These are phyloP conservation scores for Rhinogobio ventralis DNA, from an alignment of 2,797 vertebrate genomes.

Conservation along the genomic window DNA sequence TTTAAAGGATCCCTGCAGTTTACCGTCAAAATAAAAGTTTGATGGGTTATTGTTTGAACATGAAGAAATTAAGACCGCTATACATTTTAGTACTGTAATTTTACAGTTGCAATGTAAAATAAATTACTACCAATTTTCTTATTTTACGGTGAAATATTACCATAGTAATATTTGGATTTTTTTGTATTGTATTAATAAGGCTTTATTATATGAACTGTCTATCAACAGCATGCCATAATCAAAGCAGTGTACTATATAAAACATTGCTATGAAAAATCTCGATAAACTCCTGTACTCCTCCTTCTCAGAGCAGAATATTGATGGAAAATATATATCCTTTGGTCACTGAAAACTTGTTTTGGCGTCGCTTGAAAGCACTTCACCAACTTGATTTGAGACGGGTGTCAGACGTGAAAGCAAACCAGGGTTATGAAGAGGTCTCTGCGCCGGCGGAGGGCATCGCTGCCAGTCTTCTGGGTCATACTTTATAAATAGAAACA, in stretches of 20 bases:
- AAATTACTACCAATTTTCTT: neutral
- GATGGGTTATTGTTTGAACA: neutral
- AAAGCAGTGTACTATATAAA: too few species aligned
- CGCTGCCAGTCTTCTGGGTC: slow-evolving; percentile 23
- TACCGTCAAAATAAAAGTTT: neutral
- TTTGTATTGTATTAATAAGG: too few species aligned
- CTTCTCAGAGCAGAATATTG: neutral
- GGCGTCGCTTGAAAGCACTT: neutral
- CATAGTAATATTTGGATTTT: too few species aligned
- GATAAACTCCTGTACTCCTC: neutral
- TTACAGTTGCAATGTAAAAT: neutral
- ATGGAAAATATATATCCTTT: neutral
- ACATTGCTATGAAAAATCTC: neutral
- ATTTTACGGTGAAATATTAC: neutral
- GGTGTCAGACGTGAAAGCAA: slow-evolving; percentile 6
- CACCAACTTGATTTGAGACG: neutral
- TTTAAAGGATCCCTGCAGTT: neutral
- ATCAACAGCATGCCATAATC: too few species aligned
- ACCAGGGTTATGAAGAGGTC: slow-evolving; percentile 20
- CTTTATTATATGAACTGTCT: too few species aligned
- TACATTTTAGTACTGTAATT: neutral
- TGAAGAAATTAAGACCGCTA: too few species aligned
- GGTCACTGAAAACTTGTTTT: neutral
- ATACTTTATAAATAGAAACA: slow-evolving; percentile 40
- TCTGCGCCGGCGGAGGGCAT: slow-evolving; percentile 3